These are phyloP conservation scores for Geotrupes spiniger DNA, from an alignment of 2,888 invertebrate genomes.

Conservation along the genomic window DNA sequence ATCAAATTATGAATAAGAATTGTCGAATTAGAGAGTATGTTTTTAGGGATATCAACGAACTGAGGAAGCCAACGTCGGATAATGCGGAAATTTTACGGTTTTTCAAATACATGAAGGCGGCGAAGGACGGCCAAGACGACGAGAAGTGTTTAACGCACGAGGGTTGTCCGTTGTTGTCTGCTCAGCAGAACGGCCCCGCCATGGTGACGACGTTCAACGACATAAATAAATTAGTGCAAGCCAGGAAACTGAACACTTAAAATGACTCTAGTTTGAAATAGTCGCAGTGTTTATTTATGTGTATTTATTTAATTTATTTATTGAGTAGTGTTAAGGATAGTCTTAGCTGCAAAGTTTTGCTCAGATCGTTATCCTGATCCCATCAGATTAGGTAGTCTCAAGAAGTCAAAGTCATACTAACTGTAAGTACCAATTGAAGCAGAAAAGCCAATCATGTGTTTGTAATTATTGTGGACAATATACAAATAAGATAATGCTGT, in stretches of 20 bases:
- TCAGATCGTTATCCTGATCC: too few relatives aligned
- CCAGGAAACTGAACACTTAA: conserved; percentile 59
- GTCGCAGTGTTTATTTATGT: conserved; percentile 15
- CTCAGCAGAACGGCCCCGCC: conserved; percentile 69
- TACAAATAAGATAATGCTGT: too few relatives aligned
- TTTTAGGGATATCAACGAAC: conserved; percentile 78
- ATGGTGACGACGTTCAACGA: conserved; percentile 86
- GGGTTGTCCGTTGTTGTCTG: conserved; percentile 62
- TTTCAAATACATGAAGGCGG: conserved; percentile 88
- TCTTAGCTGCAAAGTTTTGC: too few relatives aligned
- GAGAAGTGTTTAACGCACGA: conserved; percentile 67
- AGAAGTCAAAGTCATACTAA: too few relatives aligned
- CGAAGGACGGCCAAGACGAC: conserved; percentile 82
- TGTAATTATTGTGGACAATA: too few relatives aligned
- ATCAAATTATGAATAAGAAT: too few relatives aligned
- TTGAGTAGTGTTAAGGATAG: conserved; percentile 7
- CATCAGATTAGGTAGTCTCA: too few relatives aligned
- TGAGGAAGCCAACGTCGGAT: conserved; percentile 79
- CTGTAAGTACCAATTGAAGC: too few relatives aligned
- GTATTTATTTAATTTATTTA: conserved; percentile 32
- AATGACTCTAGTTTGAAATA: conserved; percentile 2
- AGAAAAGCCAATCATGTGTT: too few relatives aligned
- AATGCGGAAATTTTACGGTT: conserved; percentile 84
- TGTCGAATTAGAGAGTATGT: too few relatives aligned
- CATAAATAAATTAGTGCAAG: conserved; percentile 82